Conservation (phyloP, 2,888 invertebrate species). For the Hydroisotoma schaefferi region DNA sequence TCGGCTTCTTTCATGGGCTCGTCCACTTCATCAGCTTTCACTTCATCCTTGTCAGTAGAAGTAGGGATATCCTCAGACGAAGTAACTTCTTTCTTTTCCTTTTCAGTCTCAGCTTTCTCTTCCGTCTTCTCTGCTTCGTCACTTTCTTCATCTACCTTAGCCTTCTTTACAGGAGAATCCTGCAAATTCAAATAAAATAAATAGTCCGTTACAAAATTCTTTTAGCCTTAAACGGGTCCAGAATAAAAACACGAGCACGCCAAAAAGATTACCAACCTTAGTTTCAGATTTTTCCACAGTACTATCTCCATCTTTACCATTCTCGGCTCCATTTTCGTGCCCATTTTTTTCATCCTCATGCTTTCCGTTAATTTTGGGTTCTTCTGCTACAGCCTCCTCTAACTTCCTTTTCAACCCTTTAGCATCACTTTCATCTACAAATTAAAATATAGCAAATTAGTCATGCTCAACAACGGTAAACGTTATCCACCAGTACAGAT, state of each 20-base stretch:
- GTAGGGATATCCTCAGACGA: not conserved
- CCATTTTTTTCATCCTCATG: conserved; percentile 3
- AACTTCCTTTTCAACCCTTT: conserved; percentile 12
- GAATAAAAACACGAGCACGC: not conserved
- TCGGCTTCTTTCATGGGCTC: not conserved
- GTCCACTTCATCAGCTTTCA: not conserved
- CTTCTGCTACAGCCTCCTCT: conserved; percentile 6
- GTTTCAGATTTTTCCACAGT: not conserved
- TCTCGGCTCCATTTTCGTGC: not conserved
- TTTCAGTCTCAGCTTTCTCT: not conserved
- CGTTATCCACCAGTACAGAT: not conserved
- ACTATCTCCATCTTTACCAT: not conserved
- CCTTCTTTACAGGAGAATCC: conserved; percentile 12
- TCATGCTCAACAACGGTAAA: not conserved
- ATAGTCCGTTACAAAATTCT: too few relatives aligned
- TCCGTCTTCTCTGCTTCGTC: not conserved
- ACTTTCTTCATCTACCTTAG: conserved; percentile 8
- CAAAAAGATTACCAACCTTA: not conserved
- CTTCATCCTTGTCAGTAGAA: not conserved
- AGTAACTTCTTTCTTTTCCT: not conserved
- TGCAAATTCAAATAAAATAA: not conserved
- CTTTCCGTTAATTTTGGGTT: conserved; percentile 4
- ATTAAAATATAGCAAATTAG: not conserved
- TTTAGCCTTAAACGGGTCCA: too few relatives aligned
- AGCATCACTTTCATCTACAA: not conserved